Evolutionary conservation across 2,797 vertebrate genomes (phyloP).

Genomic region (Loriculus beryllinus): DNA sequence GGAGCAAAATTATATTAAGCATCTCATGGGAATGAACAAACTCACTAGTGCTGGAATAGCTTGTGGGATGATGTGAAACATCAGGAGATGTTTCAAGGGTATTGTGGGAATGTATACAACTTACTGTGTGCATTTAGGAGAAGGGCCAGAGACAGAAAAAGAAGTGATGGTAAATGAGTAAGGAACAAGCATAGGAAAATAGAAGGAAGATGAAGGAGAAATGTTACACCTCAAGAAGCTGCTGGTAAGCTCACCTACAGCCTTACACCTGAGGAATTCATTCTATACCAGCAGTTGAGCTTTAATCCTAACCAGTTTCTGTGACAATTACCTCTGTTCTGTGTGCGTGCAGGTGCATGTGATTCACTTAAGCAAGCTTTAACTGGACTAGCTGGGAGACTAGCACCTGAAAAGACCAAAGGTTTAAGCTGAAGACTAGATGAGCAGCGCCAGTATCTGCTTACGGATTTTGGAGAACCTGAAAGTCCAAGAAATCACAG

Average conservation of each 20-base stretch:
- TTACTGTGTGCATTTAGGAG: neutral
- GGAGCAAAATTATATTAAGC: rapidly evolving
- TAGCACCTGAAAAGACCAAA: neutral
- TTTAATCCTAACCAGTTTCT: neutral
- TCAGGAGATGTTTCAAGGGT: neutral
- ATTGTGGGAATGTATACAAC: neutral
- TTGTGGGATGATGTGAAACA: neutral
- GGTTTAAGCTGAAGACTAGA: neutral
- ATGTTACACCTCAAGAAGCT: neutral
- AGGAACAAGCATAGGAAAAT: rapidly evolving
- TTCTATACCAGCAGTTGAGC: neutral
- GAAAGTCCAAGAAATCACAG: too few relatives aligned
- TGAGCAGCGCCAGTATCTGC: neutral
- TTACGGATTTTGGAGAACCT: neutral
- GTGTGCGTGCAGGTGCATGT: rapidly evolving
- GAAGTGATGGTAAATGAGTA: neutral
- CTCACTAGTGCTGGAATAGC: neutral
- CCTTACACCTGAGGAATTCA: neutral
- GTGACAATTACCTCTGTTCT: neutral
- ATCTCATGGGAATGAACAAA: neutral
- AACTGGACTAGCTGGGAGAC: neutral
- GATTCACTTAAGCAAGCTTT: neutral
- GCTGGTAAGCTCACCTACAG: neutral
- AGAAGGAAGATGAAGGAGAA: neutral
- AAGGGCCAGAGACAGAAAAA: neutral